Evolutionary conservation across 2,797 vertebrate genomes (phyloP), one percentile per base, ranked within the genome.

Genomic region (Taenioides sp.): DNA sequence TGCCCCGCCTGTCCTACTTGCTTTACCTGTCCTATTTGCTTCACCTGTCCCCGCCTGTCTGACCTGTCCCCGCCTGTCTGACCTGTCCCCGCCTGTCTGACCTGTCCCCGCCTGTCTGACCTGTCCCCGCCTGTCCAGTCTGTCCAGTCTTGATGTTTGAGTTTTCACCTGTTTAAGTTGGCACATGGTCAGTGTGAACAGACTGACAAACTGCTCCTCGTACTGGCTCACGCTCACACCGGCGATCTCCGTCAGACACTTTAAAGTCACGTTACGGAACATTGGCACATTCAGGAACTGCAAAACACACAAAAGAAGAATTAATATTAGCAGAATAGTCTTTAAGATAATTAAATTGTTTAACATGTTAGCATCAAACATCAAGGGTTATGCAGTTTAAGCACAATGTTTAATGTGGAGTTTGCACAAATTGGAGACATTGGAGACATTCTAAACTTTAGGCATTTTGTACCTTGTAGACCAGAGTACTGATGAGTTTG

Each of bases 211-310:
- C 75, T 99, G 98, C 82, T 99, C 98, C 89, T 99, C 97, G 23
- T 99, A 99, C 76, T 99, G 98, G 90, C 95, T 98, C 82, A 99
- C 98, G 61, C 95, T 98, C 80, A 98, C 97, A 55, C 97, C 97
- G 62, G 96, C 97, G 72, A 99, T 99, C 92, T 99, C 98, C 14
- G 98, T 99, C 94, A 99, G 92, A 94, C 98, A 98, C 91, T 99
- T 99, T 80, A 99, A 90, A 18, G 98, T 99, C 74, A 99, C 96
- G 5, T 99, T 99, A 81, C 97, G 95, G 84, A 99, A 99, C 98
- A 99, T 99, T 62, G 98, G 98, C 75, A 99, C 98, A 84, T 99
- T 98, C 89, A 99, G 86, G 90, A 98, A 98, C 97, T 99, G 77
- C 54, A 49, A 65, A 73, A 64, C 22, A 59, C 25, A 59, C 25